Evolutionary conservation across 2,888 invertebrate genomes (phyloP).

Genomic region (Priocnemis perturbator): DNA sequence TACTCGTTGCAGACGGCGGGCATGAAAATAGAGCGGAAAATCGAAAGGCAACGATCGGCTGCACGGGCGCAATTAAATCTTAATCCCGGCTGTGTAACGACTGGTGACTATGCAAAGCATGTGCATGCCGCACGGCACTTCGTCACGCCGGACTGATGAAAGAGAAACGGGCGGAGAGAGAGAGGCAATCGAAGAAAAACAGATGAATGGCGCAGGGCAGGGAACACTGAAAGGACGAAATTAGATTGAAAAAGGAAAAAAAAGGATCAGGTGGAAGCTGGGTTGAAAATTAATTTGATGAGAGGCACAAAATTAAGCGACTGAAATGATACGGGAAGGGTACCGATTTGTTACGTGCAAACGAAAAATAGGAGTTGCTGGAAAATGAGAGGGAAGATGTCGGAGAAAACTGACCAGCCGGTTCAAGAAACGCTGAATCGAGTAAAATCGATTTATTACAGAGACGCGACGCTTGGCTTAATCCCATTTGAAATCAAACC

Average conservation of each 20-base stretch:
- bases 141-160: not conserved
- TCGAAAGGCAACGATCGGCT: conserved; percentile 23
- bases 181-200: not conserved
- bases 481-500: conserved; percentile 25
- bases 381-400: conserved; percentile 16
- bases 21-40: conserved; percentile 43
- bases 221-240: not conserved
- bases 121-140: not conserved
- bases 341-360: too few relatives aligned
- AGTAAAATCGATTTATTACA: conserved; percentile 38
- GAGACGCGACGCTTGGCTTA: conserved; percentile 40
- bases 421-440: not conserved
- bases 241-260: not conserved
- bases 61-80: conserved; percentile 31
- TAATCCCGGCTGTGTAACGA: conserved; percentile 25
- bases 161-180: not conserved
- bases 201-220: not conserved
- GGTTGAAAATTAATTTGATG: not conserved
- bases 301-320: too few relatives aligned
- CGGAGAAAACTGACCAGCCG: conserved; percentile 2
- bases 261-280: not conserved
- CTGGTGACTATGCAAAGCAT: conserved; percentile 7
- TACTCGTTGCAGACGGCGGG: not conserved
- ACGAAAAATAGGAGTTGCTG: too few relatives aligned
- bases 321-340: too few relatives aligned